phyloP scores from a whole-genome alignment of 64 coral and sea anemone genomes.

The Pocillopora damicornis region DNA sequence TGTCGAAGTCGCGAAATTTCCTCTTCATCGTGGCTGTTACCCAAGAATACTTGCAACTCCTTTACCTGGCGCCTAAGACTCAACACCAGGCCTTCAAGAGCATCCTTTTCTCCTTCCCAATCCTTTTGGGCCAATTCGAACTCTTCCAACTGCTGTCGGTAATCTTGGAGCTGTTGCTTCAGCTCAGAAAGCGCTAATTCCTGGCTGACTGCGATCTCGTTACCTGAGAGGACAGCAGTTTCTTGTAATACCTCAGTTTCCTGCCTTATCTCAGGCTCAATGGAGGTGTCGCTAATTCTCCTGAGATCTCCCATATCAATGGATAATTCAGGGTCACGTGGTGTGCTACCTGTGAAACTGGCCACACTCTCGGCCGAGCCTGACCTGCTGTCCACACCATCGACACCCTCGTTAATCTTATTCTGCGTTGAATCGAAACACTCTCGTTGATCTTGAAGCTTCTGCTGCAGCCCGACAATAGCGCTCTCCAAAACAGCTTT shows the following conservation, averaged over 20 bases:
- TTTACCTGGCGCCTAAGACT: conserved; percentile 61
- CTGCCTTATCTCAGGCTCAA: conserved; percentile 7
- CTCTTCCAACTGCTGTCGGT: conserved; percentile 56
- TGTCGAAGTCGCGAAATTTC: conserved; percentile 3
- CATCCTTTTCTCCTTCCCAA: conserved; percentile 82
- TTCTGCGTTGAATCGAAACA: conserved; percentile 20
- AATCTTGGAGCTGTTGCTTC: conserved; percentile 62
- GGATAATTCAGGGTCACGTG: neutral
- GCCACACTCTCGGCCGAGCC: conserved; percentile 25
- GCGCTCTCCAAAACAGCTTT: conserved; percentile 91
- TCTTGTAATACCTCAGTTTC: neutral
- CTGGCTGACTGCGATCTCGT: neutral
- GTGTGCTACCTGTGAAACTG: neutral
- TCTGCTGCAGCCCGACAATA: conserved; percentile 89
- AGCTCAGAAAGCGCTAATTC: conserved; percentile 32
- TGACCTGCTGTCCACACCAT: conserved; percentile 14
- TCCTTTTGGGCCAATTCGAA: conserved; percentile 62
- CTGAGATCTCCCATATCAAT: neutral
- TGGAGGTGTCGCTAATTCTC: neutral
- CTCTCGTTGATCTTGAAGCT: conserved; percentile 80
- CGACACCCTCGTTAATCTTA: conserved; percentile 23
- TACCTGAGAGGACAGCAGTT: neutral
- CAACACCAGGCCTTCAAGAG: conserved; percentile 75
- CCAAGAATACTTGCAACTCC: conserved; percentile 17
- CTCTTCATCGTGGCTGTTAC: neutral